Evolutionary conservation across 1,140 invertebrate species (phyloP).

Genomic region (Bombus impatiens): DNA sequence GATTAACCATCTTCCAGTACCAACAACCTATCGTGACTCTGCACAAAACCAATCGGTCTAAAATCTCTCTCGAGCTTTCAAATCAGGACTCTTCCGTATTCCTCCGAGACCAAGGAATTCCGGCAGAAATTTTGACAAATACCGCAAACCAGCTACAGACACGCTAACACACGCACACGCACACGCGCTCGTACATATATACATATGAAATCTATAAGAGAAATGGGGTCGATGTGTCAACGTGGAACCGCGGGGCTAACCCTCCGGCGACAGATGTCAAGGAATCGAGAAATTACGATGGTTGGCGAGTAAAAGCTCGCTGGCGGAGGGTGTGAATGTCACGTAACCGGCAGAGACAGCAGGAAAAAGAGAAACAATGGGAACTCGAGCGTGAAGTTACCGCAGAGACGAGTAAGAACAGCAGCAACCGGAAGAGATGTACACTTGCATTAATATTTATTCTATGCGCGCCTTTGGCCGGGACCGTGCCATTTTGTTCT

Average conservation of each 20-base stretch:
- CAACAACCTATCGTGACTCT: neutral
- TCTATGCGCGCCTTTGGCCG: constrained; percentile 49
- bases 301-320: constrained; percentile 38
- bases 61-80: neutral
- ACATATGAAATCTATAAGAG: constrained; percentile 6
- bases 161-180: no score
- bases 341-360: constrained; percentile 31
- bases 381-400: constrained; percentile 43
- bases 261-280: constrained; percentile 31
- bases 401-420: constrained; percentile 42
- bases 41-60: neutral
- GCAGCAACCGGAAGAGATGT: constrained; percentile 30
- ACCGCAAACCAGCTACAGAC: neutral
- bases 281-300: constrained; percentile 58
- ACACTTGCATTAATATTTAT: constrained; percentile 71
- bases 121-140: constrained; percentile 30
- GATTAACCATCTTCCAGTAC: no score
- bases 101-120: neutral
- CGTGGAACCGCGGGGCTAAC: constrained; percentile 15
- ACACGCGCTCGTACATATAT: neutral
- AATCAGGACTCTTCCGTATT: neutral
- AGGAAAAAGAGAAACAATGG: constrained; percentile 62
- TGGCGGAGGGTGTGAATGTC: constrained; percentile 36
- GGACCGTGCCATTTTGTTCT: constrained; percentile 4
- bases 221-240: constrained; percentile 27